Evolutionary conservation across 2,797 vertebrate species (phyloP).

Genomic region (Pseudochaenichthys georgianus): DNA sequence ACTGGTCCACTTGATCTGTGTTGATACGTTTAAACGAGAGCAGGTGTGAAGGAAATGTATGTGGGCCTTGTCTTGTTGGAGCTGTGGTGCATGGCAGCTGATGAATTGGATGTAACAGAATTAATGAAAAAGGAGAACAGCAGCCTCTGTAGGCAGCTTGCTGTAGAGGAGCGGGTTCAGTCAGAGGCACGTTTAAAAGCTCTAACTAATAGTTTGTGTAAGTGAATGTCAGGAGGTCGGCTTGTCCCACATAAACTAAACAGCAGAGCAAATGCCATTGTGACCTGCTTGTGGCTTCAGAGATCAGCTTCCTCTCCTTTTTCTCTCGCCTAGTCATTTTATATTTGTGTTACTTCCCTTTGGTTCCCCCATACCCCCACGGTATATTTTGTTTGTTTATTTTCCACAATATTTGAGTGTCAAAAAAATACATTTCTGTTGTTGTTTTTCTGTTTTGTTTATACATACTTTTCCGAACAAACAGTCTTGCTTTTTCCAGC

Average conservation of each 20-base stretch:
- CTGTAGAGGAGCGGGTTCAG: constrained; percentile 44
- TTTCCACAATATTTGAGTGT: neutral
- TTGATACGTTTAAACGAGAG: constrained; percentile 65
- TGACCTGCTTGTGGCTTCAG: too few relatives aligned
- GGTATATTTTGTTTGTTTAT: neutral
- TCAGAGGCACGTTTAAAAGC: constrained; percentile 55
- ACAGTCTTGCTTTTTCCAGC: constrained; percentile 12
- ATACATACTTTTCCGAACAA: constrained; percentile 15
- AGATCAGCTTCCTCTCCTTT: too few relatives aligned
- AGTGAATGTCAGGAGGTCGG: constrained; percentile 63
- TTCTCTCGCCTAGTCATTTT: too few relatives aligned
- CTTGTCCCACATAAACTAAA: constrained; percentile 62
- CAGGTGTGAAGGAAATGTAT: constrained; percentile 37
- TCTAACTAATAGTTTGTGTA: constrained; percentile 62
- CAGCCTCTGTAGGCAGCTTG: constrained; percentile 46
- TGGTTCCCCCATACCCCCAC: too few relatives aligned
- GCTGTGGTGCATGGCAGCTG: constrained; percentile 28
- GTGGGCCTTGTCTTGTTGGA: constrained; percentile 33
- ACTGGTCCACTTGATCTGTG: constrained; percentile 71
- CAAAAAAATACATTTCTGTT: neutral
- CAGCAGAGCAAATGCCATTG: constrained; percentile 38
- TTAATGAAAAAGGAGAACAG: constrained; percentile 60
- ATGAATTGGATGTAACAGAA: constrained; percentile 54
- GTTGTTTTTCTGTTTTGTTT: neutral
- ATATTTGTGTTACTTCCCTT: too few relatives aligned